Percentiles rank a stretch among this genome's conserved stretches.
Evolutionary conservation across 2,888 invertebrate species (phyloP).

Genomic region (Drosophila paramelanica): DNA sequence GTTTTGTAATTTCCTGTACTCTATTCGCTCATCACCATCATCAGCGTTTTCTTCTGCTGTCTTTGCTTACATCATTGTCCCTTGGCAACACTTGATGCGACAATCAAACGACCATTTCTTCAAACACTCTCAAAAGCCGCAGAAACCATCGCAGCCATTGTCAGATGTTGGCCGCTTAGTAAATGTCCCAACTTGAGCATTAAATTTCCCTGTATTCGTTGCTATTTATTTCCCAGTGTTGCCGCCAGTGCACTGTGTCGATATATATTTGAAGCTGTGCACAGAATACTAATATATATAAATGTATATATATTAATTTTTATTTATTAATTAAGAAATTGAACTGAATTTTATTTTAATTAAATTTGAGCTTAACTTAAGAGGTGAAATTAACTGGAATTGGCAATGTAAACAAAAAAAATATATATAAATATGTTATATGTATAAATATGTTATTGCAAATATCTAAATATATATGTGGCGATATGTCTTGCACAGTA

Average conservation of each 20-base stretch:
- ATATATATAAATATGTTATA: no score
- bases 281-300: no score
- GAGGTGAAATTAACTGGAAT: neutral
- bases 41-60: neutral
- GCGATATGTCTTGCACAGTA: no score
- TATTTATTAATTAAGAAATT: neutral
- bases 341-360: neutral
- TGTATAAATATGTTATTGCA: no score
- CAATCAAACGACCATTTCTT: slow-evolving; percentile 34
- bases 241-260: neutral
- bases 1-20: slow-evolving; percentile 15
- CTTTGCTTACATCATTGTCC: slow-evolving; percentile 6
- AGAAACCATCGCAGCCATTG: slow-evolving; percentile 13
- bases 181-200: slow-evolving; percentile 19
- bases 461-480: no score
- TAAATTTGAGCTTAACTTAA: neutral
- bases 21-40: neutral
- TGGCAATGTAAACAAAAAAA: no score
- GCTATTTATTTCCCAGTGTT: slow-evolving; percentile 34
- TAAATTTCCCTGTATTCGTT: slow-evolving; percentile 29
- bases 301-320: no score
- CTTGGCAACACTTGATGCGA: slow-evolving; percentile 16
- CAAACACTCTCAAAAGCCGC: slow-evolving; percentile 5
- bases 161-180: neutral
- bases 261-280: neutral